A percentile compares a stretch with the other conserved stretches of the same genome.
These are phyloP conservation scores for Limnothrissa miodon DNA, from an alignment of 2,113 vertebrate species.

Conservation along the genomic window DNA sequence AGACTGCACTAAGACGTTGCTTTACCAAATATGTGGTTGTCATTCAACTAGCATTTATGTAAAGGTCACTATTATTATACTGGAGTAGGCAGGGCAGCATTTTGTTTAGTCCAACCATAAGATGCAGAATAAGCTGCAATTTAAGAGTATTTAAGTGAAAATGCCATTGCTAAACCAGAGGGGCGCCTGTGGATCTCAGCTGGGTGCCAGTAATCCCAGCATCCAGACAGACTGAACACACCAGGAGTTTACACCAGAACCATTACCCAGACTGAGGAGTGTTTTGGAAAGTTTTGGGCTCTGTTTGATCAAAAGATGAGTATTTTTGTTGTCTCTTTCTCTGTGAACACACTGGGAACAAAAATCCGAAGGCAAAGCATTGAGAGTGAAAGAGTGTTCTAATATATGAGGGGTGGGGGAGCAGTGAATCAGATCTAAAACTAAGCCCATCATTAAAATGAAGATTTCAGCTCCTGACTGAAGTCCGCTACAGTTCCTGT, in stretches of 20 bases:
- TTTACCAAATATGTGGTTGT: neutral
- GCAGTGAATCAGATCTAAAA: neutral
- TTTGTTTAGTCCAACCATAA: neutral
- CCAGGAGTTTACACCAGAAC: slow-evolving; percentile 29
- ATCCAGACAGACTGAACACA: slow-evolving; percentile 41
- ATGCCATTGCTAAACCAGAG: neutral
- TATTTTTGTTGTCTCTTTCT: neutral
- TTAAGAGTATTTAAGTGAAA: slow-evolving; percentile 6
- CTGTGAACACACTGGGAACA: neutral
- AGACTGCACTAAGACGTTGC: neutral
- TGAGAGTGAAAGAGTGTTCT: neutral
- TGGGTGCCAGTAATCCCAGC: slow-evolving; percentile 22
- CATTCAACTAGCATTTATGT: neutral
- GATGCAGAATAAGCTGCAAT: neutral
- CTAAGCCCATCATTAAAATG: neutral
- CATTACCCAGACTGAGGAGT: slow-evolving; percentile 23
- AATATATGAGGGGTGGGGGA: too few relatives aligned
- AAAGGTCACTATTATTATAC: neutral
- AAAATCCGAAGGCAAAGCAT: neutral
- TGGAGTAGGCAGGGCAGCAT: neutral
- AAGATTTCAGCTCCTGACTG: neutral
- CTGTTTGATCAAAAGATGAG: neutral
- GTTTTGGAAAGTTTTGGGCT: neutral
- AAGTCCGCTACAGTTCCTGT: neutral
- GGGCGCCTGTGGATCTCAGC: neutral